Conservation (phyloP, 1,140 invertebrate genomes). For the Diplogasteroides magnus region DNA sequence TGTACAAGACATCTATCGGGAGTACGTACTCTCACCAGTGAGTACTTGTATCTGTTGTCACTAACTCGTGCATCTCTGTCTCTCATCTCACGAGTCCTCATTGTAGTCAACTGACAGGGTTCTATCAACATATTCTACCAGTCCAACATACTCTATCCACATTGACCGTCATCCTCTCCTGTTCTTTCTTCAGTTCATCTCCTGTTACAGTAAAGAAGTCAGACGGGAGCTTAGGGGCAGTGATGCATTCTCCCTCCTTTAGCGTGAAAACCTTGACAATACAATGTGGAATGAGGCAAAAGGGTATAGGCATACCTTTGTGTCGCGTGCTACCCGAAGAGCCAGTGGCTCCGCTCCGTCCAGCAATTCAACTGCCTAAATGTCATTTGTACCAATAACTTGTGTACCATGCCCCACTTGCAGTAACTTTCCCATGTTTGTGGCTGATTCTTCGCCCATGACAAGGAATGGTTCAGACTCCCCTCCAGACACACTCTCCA, state of each 20-base stretch:
- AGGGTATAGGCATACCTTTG: not conserved
- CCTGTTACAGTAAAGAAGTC: constrained; percentile 20
- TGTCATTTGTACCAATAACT: not conserved
- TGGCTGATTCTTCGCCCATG: constrained; percentile 5
- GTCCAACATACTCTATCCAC: constrained; percentile 11
- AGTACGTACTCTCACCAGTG: constrained; percentile 27
- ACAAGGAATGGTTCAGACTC: constrained; percentile 8
- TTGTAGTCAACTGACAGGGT: constrained; percentile 10
- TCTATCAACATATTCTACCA: not conserved
- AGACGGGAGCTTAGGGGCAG: not conserved
- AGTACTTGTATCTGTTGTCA: constrained; percentile 32
- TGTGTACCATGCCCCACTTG: not conserved
- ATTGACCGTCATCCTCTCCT: constrained; percentile 10
- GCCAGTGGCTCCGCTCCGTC: not conserved
- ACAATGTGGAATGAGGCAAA: not conserved
- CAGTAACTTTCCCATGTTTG: not conserved
- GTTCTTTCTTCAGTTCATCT: constrained; percentile 26
- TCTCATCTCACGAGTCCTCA: constrained; percentile 33
- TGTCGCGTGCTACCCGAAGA: not conserved
- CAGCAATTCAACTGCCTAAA: not conserved
- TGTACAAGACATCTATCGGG: constrained; percentile 26
- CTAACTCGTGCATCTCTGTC: constrained; percentile 17
- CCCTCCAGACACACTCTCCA: not conserved
- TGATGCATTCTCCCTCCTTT: not conserved
- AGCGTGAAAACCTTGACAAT: not conserved